These are phyloP conservation scores for Phasianus colchicus DNA, from an alignment of 2,113 vertebrate genomes.

Conservation along the genomic window DNA sequence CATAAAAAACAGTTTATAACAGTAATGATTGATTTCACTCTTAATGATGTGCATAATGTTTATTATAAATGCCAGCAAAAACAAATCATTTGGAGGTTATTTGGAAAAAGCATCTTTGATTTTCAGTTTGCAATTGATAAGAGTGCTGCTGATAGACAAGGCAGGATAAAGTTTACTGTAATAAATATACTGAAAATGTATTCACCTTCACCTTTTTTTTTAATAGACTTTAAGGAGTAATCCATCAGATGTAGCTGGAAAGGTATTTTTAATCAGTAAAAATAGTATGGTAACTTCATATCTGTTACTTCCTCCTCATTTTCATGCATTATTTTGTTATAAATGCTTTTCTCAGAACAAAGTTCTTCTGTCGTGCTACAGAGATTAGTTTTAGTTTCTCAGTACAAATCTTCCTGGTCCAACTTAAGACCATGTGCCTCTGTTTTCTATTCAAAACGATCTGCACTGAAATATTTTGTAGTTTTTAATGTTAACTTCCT, in stretches of 20 bases:
- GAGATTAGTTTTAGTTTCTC: background rate
- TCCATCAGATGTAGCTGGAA: background rate
- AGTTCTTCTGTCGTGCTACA: background rate
- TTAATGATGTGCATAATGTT: background rate
- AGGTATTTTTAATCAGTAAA: background rate
- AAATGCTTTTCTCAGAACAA: background rate
- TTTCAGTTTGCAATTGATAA: background rate
- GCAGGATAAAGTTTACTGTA: background rate
- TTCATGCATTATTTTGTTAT: background rate
- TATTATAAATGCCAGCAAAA: background rate
- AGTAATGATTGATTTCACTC: background rate
- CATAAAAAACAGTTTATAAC: background rate
- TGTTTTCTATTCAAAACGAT: background rate
- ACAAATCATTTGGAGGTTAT: background rate
- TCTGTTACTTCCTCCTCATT: background rate
- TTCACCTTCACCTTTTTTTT: background rate
- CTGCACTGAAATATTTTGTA: background rate
- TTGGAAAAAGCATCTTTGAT: background rate
- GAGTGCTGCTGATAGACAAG: background rate
- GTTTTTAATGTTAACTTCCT: background rate
- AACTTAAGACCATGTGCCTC: background rate
- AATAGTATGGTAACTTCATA: background rate
- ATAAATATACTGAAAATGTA: background rate
- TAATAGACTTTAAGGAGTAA: background rate
- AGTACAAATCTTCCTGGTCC: background rate